Conservation (phyloP, 1,140 invertebrate species). For the Leptinotarsa undecemlineata region DNA sequence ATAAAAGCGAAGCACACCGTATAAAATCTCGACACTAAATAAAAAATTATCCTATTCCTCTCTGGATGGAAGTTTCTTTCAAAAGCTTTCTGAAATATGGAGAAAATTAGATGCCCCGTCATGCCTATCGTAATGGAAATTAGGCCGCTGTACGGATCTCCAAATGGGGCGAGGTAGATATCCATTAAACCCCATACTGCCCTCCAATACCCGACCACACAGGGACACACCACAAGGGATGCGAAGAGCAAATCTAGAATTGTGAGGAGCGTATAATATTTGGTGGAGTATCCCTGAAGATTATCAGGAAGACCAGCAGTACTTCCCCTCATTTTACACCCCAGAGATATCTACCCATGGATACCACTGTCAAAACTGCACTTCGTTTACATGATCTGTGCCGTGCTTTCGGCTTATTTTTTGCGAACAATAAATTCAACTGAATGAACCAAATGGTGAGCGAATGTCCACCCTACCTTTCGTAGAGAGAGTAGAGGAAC, state of each 20-base stretch:
- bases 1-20: constrained; percentile 74
- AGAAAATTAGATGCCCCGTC: constrained; percentile 69
- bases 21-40: constrained; percentile 72
- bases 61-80: constrained; percentile 67
- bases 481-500: constrained; percentile 1
- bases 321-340: constrained; percentile 61
- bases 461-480: constrained; percentile 8
- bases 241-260: constrained; percentile 74
- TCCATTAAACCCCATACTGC: constrained; percentile 82
- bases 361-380: constrained; percentile 11
- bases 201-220: constrained; percentile 83
- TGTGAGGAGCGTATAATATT: constrained; percentile 65
- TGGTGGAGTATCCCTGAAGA: constrained; percentile 56
- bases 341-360: constrained; percentile 15
- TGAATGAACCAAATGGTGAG: not conserved
- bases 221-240: constrained; percentile 72
- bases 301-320: constrained; percentile 61
- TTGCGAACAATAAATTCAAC: not conserved
- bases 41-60: constrained; percentile 68
- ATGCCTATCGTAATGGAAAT: constrained; percentile 72
- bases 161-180: constrained; percentile 67
- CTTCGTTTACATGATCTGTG: constrained; percentile 8
- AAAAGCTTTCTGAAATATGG: constrained; percentile 67
- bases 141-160: constrained; percentile 63
- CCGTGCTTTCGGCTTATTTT: not conserved